Evolutionary conservation across 2,797 vertebrate species (phyloP).

Genomic region (Lithobates pipiens): DNA sequence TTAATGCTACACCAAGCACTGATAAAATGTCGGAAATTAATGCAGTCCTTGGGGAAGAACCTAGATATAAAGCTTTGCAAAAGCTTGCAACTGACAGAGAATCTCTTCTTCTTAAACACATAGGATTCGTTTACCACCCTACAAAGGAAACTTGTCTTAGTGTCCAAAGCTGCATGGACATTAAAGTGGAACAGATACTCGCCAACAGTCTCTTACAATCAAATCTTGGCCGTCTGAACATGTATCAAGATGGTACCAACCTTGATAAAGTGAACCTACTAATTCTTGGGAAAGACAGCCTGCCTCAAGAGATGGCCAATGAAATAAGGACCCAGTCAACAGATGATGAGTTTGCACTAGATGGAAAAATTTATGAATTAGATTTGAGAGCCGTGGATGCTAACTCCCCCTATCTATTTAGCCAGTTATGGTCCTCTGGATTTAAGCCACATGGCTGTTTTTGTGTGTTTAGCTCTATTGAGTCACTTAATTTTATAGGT

Average conservation of each 20-base stretch:
- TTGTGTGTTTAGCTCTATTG: constrained; percentile 97
- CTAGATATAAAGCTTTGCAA: constrained; percentile 96
- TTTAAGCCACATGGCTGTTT: constrained; percentile 98
- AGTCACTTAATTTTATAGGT: constrained; percentile 94
- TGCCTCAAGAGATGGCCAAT: constrained; percentile 95
- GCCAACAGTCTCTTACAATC: constrained; percentile 91
- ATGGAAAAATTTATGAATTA: constrained; percentile 98
- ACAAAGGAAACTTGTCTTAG: constrained; percentile 99
- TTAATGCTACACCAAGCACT: constrained; percentile 96
- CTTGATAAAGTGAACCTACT: constrained; percentile 98
- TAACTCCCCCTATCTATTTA: constrained; percentile 91
- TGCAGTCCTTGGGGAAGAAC: constrained; percentile 94
- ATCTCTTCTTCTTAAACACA: constrained; percentile 97
- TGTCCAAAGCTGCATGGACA: constrained; percentile 93
- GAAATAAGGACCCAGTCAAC: constrained; percentile 97
- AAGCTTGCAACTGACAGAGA: constrained; percentile 97
- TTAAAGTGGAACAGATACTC: constrained; percentile 96
- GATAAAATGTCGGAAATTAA: constrained; percentile 99
- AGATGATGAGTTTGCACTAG: constrained; percentile 97
- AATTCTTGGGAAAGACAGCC: constrained; percentile 95
- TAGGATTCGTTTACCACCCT: constrained; percentile 98
- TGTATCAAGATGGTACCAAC: constrained; percentile 93
- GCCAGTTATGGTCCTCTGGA: constrained; percentile 89
- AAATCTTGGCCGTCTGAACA: constrained; percentile 88
- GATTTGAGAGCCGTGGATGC: constrained; percentile 94